phyloP scores from a whole-genome alignment of 2,888 invertebrate genomes.

The Nephrotoma appendiculata region DNA sequence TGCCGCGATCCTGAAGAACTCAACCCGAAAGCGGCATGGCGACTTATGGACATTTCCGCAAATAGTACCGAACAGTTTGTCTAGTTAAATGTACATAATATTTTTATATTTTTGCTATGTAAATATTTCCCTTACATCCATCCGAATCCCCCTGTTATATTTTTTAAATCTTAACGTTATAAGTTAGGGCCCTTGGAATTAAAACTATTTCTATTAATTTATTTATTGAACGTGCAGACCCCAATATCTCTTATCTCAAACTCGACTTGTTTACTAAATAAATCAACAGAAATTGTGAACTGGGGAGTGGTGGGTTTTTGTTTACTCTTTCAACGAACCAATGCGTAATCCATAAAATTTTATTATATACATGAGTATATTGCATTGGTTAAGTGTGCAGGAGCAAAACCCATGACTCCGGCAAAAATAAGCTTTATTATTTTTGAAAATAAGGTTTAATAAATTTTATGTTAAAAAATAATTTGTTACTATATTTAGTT shows the following conservation, averaged over 20 bases:
- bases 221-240: background rate
- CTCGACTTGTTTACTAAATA: background rate
- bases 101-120: background rate
- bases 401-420: background rate
- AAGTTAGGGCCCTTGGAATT: background rate
- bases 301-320: background rate
- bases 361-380: background rate
- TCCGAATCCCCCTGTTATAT: background rate
- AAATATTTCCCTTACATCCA: background rate
- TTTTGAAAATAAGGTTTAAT: background rate
- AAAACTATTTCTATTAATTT: background rate
- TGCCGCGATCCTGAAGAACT: constrained; percentile 90
- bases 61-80: constrained; percentile 75
- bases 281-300: background rate
- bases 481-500: background rate
- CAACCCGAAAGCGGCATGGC: constrained; percentile 93
- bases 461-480: background rate
- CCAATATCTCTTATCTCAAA: background rate
- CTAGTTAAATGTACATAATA: constrained; percentile 31
- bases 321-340: background rate
- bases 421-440: background rate
- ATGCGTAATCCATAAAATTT: background rate
- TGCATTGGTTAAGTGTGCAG: background rate
- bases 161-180: background rate
- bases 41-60: constrained; percentile 79